These are phyloP conservation scores for Acanthornis magna DNA, from an alignment of 2,797 vertebrate species.

Conservation along the genomic window DNA sequence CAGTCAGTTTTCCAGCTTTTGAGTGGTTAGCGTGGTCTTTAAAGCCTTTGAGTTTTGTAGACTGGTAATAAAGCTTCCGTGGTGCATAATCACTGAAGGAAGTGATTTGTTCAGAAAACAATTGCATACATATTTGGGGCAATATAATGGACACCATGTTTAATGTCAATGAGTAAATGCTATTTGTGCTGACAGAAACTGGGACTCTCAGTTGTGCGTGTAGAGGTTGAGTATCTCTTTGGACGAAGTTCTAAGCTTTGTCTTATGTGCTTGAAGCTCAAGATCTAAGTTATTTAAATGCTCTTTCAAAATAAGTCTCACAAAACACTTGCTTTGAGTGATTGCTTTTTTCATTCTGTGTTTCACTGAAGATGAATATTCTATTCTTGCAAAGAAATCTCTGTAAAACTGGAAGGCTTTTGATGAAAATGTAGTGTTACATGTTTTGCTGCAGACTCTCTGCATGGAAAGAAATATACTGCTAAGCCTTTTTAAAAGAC, in stretches of 20 bases:
- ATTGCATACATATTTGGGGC: neutral
- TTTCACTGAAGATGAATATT: neutral
- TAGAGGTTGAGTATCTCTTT: neutral
- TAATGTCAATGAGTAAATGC: neutral
- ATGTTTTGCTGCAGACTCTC: neutral
- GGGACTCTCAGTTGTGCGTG: neutral
- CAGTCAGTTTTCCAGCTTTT: neutral
- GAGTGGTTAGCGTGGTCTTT: neutral
- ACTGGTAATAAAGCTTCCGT: neutral
- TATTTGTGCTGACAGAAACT: neutral
- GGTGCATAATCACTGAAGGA: neutral
- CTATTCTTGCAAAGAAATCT: neutral
- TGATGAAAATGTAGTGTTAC: neutral
- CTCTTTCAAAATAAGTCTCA: neutral
- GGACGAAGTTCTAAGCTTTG: neutral
- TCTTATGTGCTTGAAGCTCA: neutral
- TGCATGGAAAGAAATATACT: neutral
- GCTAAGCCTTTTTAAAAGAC: neutral
- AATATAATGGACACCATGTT: neutral
- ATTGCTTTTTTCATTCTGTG: neutral
- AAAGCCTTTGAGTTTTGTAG: neutral
- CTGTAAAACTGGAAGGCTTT: neutral
- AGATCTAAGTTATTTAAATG: neutral
- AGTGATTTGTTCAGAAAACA: neutral
- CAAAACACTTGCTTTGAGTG: neutral